phyloP scores from a whole-genome alignment of 2,888 invertebrate species.

The Rambutsinella grinnellia region DNA sequence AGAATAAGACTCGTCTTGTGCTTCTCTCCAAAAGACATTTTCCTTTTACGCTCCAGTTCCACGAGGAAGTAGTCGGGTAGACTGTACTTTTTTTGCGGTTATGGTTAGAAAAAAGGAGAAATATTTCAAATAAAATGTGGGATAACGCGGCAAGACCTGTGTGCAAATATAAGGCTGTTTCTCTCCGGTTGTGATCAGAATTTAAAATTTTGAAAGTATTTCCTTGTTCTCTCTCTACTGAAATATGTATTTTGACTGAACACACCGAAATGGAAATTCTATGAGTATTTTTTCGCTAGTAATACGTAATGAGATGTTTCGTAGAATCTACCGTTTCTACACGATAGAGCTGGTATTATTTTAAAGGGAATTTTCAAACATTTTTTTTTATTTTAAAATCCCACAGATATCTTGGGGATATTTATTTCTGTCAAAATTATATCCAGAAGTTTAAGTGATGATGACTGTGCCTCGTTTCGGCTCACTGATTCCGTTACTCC shows the following conservation, averaged over 20 bases:
- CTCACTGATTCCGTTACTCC: conserved; percentile 21
- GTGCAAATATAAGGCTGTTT: conserved; percentile 34
- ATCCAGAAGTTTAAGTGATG: conserved; percentile 36
- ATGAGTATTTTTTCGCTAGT: conserved; percentile 2
- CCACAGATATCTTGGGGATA: conserved; percentile 41
- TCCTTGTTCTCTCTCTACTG: conserved; percentile 35
- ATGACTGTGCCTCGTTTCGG: conserved; percentile 16
- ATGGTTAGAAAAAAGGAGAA: background rate
- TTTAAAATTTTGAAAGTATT: conserved; percentile 55
- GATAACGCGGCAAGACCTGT: conserved; percentile 22
- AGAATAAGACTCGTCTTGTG: conserved; percentile 17
- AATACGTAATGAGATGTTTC: background rate
- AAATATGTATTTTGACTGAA: conserved; percentile 28
- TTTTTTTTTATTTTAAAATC: conserved; percentile 51
- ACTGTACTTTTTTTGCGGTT: background rate
- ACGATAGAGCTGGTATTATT: background rate
- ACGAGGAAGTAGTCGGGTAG: background rate
- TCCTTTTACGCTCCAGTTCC: conserved; percentile 6
- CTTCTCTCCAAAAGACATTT: conserved; percentile 6
- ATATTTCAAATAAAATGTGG: background rate
- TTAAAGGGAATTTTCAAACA: conserved; percentile 34
- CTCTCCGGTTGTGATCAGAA: conserved; percentile 45
- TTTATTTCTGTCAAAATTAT: conserved; percentile 51
- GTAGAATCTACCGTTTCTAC: background rate
- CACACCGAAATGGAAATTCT: conserved; percentile 26